Conservation (phyloP, 2,888 invertebrate species). For the Lasius platythorax region DNA sequence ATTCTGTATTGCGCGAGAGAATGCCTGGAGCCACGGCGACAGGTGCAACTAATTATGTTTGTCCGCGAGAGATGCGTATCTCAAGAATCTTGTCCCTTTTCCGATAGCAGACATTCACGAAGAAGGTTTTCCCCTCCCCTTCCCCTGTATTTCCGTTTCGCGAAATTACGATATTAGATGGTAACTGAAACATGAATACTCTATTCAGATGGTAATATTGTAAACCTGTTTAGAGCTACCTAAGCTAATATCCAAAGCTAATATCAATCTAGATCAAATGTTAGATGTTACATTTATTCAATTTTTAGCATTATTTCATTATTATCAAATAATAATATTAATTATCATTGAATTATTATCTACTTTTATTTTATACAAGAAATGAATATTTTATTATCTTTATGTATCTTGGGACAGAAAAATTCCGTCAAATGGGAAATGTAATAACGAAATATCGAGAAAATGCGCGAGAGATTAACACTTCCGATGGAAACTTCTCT, state of each 20-base stretch:
- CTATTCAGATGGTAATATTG: background rate
- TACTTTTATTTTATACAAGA: background rate
- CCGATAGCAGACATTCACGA: slow-evolving; percentile 4
- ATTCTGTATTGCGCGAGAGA: slow-evolving; percentile 46
- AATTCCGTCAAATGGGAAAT: background rate
- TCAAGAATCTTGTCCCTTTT: slow-evolving; percentile 19
- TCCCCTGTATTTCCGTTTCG: background rate
- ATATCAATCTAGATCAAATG: background rate
- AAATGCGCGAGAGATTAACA: slow-evolving; percentile 30
- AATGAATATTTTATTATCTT: background rate
- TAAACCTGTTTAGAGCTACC: background rate
- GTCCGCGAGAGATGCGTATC: slow-evolving; percentile 22
- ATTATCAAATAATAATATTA: background rate
- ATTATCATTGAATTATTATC: background rate
- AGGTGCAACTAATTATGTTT: slow-evolving; percentile 63
- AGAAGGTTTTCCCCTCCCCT: background rate
- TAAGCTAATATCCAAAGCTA: too few relatives aligned
- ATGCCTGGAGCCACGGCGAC: slow-evolving; percentile 57
- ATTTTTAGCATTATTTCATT: background rate
- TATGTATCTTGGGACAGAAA: background rate
- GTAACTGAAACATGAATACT: background rate
- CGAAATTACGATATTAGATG: background rate
- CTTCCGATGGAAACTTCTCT: background rate
- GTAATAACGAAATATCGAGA: background rate
- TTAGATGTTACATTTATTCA: background rate